Conservation (phyloP, 2,797 vertebrate genomes). For the Acipenser ruthenus region DNA sequence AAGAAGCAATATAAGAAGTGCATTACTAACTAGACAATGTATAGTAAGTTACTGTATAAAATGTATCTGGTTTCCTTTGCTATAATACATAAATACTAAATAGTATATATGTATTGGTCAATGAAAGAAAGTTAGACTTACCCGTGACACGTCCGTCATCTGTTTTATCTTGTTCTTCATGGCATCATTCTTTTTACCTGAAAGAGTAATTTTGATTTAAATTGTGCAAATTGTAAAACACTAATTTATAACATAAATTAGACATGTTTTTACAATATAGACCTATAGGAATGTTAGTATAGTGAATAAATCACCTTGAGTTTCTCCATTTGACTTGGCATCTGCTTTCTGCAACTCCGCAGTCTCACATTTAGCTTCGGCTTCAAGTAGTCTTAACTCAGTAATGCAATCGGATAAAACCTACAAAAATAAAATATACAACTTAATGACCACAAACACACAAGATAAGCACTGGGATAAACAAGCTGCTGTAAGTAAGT, state of each 20-base stretch:
- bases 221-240: not conserved
- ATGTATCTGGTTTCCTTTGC: no score
- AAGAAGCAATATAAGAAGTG: no score
- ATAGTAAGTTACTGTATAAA: no score
- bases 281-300: not conserved
- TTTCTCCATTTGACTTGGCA: constrained; percentile 66
- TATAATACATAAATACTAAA: no score
- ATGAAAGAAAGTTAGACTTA: constrained; percentile 37
- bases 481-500: no score
- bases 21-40: no score
- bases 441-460: not conserved
- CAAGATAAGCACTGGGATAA: no score
- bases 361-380: constrained; percentile 43
- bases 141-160: constrained; percentile 93
- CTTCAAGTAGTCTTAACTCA: constrained; percentile 71
- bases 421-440: constrained; percentile 45
- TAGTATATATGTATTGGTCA: not conserved
- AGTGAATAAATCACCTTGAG: constrained; percentile 55
- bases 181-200: constrained; percentile 67
- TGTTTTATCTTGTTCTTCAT: constrained; percentile 78
- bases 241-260: not conserved
- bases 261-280: not conserved
- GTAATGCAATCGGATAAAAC: constrained; percentile 84
- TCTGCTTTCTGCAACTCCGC: constrained; percentile 51
- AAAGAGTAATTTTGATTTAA: constrained; percentile 29